Evolutionary conservation across 1,140 invertebrate species (phyloP).

Genomic region (Leptoteleia sp.): DNA sequence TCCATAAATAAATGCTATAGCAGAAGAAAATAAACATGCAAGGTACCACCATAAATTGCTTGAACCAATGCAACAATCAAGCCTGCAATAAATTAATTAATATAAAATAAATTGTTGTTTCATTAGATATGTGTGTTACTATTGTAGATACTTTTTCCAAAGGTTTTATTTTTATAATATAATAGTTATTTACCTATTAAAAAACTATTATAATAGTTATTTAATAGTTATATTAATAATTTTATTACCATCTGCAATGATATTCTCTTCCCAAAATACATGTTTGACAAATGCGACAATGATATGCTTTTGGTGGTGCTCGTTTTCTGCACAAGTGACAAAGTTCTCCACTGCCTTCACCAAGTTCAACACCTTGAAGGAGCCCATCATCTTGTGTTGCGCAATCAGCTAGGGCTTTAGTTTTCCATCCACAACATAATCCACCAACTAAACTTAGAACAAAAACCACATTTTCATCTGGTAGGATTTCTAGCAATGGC

Average conservation of each 20-base stretch:
- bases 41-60: constrained; percentile 85
- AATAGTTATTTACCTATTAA: too few species aligned
- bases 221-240: too few species aligned
- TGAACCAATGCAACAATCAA: constrained; percentile 87
- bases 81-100: too few species aligned
- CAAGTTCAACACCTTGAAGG: constrained; percentile 72
- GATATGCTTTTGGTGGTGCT: constrained; percentile 73
- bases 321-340: constrained; percentile 76
- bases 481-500: constrained; percentile 84
- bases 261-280: constrained; percentile 78
- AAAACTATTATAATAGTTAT: too few species aligned
- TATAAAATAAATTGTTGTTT: too few species aligned
- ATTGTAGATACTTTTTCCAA: too few species aligned
- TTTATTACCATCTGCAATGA: constrained; percentile 78
- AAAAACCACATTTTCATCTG: constrained; percentile 85
- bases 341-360: constrained; percentile 76
- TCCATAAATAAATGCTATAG: constrained; percentile 84
- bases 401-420: constrained; percentile 81
- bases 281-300: constrained; percentile 77
- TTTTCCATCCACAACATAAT: constrained; percentile 83
- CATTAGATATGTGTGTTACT: too few species aligned
- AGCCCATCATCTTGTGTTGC: constrained; percentile 67
- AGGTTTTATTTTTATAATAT: too few species aligned
- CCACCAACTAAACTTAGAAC: constrained; percentile 82
- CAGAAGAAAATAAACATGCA: constrained; percentile 82